These are phyloP conservation scores for Leptothorax acervorum DNA, from an alignment of 2,888 invertebrate genomes.

Conservation along the genomic window DNA sequence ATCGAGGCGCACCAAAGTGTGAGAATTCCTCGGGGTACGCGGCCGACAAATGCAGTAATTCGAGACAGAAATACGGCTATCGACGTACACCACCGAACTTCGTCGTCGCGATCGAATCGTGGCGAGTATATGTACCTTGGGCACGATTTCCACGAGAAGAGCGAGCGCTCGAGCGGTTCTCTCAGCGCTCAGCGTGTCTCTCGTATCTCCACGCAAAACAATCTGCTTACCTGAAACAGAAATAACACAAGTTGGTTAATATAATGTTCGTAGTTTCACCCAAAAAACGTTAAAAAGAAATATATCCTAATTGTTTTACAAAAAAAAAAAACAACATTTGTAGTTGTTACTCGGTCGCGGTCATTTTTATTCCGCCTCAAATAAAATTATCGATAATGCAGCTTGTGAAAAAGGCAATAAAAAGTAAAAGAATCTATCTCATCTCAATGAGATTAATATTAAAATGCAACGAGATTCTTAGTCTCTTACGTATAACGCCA, in stretches of 20 bases:
- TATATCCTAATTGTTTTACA: background rate
- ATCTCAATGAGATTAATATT: background rate
- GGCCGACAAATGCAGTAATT: conserved; percentile 33
- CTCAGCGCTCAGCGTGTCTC: conserved; percentile 4
- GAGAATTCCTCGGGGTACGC: conserved; percentile 71
- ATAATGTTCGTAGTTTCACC: background rate
- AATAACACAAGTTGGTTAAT: conserved; percentile 37
- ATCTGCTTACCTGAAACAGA: conserved; percentile 77
- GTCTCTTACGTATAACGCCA: background rate
- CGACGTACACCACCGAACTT: conserved; percentile 39
- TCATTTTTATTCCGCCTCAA: background rate
- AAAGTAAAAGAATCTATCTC: conserved; percentile 8
- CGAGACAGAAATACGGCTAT: conserved; percentile 40
- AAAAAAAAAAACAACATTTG: background rate
- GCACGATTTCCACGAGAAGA: conserved; percentile 45
- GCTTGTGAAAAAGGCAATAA: background rate
- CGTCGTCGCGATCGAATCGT: conserved; percentile 32
- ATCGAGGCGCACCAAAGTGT: conserved; percentile 65
- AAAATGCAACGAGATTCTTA: background rate
- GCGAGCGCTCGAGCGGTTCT: conserved; percentile 43
- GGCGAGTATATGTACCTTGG: conserved; percentile 55
- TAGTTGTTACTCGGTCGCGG: too few species aligned
- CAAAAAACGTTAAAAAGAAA: background rate
- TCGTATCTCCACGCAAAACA: conserved; percentile 13
- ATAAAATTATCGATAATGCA: background rate